Percentiles rank a stretch among this genome's conserved stretches.
Conservation (phyloP, 2,888 invertebrate species). For the Sinhomidia bicolor region DNA sequence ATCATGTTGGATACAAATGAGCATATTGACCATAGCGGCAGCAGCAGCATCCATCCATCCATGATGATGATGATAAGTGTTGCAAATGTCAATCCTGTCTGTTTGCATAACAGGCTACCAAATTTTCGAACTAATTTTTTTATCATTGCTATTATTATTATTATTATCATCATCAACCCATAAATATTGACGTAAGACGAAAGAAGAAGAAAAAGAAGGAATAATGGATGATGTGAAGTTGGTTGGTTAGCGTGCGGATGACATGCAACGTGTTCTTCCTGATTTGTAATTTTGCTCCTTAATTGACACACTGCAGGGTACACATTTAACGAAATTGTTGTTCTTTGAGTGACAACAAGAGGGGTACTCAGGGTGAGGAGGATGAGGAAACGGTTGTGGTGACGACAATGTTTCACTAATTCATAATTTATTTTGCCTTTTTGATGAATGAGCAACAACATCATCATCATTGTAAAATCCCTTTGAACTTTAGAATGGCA, state of each 20-base stretch:
- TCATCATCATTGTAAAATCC: too few species aligned
- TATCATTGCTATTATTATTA: background rate
- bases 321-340: too few species aligned
- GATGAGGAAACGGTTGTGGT: too few species aligned
- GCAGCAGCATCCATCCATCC: background rate
- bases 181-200: background rate
- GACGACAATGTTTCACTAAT: too few species aligned
- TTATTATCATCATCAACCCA: too few species aligned
- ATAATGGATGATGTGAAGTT: background rate
- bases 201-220: too few species aligned
- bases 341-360: too few species aligned
- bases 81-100: background rate
- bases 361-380: too few species aligned
- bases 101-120: background rate
- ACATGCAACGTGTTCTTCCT: constrained; percentile 26
- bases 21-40: too few species aligned
- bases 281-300: background rate
- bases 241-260: background rate
- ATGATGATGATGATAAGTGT: background rate
- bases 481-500: too few species aligned
- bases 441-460: too few species aligned
- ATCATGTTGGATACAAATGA: constrained; percentile 1
- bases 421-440: too few species aligned
- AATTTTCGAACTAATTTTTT: constrained; percentile 5
- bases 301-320: background rate